A percentile compares a stretch with the other conserved stretches of the same genome.
These are phyloP conservation scores for Hemithea aestivaria DNA, from an alignment of 2,888 invertebrate species.

Conservation along the genomic window DNA sequence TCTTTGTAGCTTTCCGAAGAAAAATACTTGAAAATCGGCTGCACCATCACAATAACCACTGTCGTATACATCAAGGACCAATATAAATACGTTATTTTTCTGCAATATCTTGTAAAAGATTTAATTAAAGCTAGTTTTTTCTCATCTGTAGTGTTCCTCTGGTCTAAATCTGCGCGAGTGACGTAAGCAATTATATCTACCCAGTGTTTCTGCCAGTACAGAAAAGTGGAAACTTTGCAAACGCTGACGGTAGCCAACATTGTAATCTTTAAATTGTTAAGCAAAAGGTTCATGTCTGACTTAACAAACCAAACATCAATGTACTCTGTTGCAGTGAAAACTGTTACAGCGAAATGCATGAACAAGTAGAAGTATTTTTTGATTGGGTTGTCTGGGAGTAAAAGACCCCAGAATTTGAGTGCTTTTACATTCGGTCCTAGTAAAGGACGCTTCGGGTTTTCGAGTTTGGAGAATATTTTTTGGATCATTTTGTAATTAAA, in stretches of 20 bases:
- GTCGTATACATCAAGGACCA: constrained; percentile 64
- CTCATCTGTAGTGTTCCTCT: constrained; percentile 34
- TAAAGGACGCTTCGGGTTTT: constrained; percentile 53
- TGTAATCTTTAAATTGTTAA: constrained; percentile 63
- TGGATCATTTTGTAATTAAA: constrained; percentile 18
- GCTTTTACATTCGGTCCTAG: constrained; percentile 61
- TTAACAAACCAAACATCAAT: constrained; percentile 63
- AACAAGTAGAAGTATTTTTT: constrained; percentile 46
- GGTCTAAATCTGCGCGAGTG: constrained; percentile 47
- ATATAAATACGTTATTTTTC: constrained; percentile 58
- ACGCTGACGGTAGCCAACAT: constrained; percentile 61
- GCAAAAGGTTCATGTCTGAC: constrained; percentile 49
- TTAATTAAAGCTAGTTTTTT: constrained; percentile 39
- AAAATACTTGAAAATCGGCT: constrained; percentile 53
- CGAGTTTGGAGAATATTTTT: constrained; percentile 42
- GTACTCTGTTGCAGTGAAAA: constrained; percentile 58
- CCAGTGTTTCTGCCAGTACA: constrained; percentile 58
- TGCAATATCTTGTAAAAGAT: constrained; percentile 50
- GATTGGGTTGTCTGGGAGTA: constrained; percentile 46
- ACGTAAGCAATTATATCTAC: constrained; percentile 54
- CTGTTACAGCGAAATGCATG: constrained; percentile 49
- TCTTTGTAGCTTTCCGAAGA: constrained; percentile 43
- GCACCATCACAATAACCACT: constrained; percentile 47
- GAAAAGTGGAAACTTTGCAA: constrained; percentile 51
- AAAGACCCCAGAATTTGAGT: constrained; percentile 60